Evolutionary conservation across 37 sponge, comb jelly and placozoan species (phyloP).

Genomic region (Halisarca cf. caerulea): DNA sequence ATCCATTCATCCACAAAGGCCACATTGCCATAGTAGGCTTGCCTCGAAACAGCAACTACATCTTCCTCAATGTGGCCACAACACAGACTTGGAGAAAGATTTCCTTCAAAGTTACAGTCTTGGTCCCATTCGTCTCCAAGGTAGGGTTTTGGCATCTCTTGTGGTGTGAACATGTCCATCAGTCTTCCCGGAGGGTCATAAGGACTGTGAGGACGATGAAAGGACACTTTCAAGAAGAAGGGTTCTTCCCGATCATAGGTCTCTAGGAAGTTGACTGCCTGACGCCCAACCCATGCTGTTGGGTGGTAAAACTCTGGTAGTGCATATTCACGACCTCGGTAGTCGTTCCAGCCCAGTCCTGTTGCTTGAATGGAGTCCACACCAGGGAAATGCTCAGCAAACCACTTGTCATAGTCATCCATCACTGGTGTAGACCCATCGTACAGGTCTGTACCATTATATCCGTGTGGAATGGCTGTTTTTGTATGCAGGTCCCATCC

Average conservation of each 20-base stretch:
- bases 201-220: constrained; percentile 81
- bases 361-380: constrained; percentile 64
- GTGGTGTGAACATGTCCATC: constrained; percentile 45
- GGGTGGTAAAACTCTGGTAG: constrained; percentile 75
- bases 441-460: constrained; percentile 51
- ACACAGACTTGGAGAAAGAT: constrained; percentile 46
- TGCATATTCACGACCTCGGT: constrained; percentile 58
- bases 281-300: constrained; percentile 72
- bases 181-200: constrained; percentile 67
- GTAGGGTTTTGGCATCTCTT: constrained; percentile 48
- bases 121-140: constrained; percentile 47
- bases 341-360: constrained; percentile 67
- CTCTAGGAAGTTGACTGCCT: constrained; percentile 43
- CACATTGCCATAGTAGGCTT: constrained; percentile 64
- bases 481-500: constrained; percentile 55
- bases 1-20: constrained; percentile 77
- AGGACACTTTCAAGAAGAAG: constrained; percentile 69
- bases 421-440: constrained; percentile 56
- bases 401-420: constrained; percentile 77
- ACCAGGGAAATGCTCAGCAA: constrained; percentile 36
- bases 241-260: constrained; percentile 50
- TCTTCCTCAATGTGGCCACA: constrained; percentile 56
- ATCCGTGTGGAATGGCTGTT: constrained; percentile 60
- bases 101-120: constrained; percentile 1
- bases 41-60: constrained; percentile 36